These are phyloP conservation scores for Liasis olivaceus DNA, from an alignment of 2,797 vertebrate genomes.

Conservation along the genomic window DNA sequence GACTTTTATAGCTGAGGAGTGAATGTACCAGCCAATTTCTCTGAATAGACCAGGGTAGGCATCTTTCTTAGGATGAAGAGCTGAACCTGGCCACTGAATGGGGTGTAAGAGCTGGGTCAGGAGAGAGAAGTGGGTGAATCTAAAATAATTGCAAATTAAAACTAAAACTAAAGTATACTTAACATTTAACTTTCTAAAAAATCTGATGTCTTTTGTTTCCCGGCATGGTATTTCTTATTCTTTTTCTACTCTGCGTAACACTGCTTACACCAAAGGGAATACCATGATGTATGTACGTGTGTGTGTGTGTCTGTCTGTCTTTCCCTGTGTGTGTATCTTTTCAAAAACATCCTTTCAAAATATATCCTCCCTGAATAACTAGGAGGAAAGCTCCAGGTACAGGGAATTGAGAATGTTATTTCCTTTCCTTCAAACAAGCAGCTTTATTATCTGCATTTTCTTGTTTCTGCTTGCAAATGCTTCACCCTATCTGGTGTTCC, in stretches of 20 bases:
- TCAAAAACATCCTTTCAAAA: constrained; percentile 56
- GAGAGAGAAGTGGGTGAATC: too few relatives aligned
- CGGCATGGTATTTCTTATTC: neutral
- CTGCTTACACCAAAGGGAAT: neutral
- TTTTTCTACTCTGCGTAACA: neutral
- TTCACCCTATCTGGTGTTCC: neutral
- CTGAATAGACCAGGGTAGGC: too few relatives aligned
- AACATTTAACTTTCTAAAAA: neutral
- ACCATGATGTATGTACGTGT: neutral
- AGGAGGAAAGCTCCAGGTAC: constrained; percentile 1
- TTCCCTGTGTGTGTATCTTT: neutral
- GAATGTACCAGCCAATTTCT: too few relatives aligned
- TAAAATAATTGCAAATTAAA: too few relatives aligned
- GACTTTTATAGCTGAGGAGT: too few relatives aligned
- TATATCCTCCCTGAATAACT: constrained; percentile 47
- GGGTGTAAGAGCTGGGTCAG: too few relatives aligned
- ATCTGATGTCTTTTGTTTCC: neutral
- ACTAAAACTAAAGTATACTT: too few relatives aligned
- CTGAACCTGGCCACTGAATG: too few relatives aligned
- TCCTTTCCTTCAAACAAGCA: rapidly evolving
- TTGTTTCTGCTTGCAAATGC: neutral
- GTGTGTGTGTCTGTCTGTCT: neutral
- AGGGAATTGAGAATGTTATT: neutral
- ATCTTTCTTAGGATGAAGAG: too few relatives aligned
- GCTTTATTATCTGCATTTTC: neutral